Evolutionary conservation across 2,113 vertebrate genomes (phyloP), one percentile per base, ranked within the genome.

Genomic region (Tricholaema leucomelas): DNA sequence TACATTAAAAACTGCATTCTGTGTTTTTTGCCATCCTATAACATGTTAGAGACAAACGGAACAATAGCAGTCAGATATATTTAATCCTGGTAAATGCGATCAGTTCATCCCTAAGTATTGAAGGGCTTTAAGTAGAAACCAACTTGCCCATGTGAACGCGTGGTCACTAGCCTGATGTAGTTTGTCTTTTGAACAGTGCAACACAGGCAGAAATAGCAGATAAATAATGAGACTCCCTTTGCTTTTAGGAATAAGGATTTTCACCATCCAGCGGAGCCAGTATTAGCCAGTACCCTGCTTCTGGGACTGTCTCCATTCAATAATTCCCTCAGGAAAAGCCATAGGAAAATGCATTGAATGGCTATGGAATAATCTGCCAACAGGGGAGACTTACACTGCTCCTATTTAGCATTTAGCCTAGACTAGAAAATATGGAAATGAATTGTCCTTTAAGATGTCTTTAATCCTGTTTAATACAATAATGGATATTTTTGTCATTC

Each of bases 171-270:
- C 42, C 33, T 69, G 46, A 59, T 42, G 12, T 50, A 15, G 8
- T 70, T 56, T 92, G 65, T 19, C 56, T 71, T 90, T 48, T 10
- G n/a, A 72, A 50, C 15, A 50, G 70, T 69, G 44, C n/a, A 75
- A 59, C 56, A n/a, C 8, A 65, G 54, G 60, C 38, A 92, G 83
- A 86, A 90, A 65, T 27, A 76, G 31, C 1, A 73, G 48, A 69
- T 56, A 92, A 73, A 35, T 66, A 71, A 81, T 44, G 30, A 90
- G 28, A 54, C 8, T 3, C 6, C 7, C 5, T 79, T 81, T 81
- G 40, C 15, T 79, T 94, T 63, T 63, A 59, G 59, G 16, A 89
- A 79, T 54, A 69, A 69, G 63, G 36, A 50, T 76, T 91, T 79
- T 60, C n/a, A 44, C 17, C 42, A 12, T 58, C 19, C n/a, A 69